phyloP scores from a whole-genome alignment of 2,797 vertebrate genomes.

The Semaprochilodus insignis region DNA sequence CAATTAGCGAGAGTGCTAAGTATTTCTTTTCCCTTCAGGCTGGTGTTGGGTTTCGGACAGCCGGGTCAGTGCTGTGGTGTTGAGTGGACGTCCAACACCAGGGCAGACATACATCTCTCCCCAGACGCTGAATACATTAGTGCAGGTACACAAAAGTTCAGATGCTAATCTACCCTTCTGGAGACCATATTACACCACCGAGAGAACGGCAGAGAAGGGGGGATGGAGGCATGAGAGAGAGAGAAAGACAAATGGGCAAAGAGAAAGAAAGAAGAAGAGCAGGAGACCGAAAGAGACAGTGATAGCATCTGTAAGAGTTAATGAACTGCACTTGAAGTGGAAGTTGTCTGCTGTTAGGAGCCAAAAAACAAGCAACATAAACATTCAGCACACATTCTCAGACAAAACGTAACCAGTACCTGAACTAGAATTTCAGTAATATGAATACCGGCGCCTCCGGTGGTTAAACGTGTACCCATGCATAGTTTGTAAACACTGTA shows the following conservation, averaged over 20 bases:
- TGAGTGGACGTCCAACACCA: slow-evolving; percentile 10
- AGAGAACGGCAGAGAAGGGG: slow-evolving; percentile 10
- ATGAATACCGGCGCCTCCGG: no score
- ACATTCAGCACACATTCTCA: no score
- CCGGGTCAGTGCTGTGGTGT: neutral
- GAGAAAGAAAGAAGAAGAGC: neutral
- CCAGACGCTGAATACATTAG: slow-evolving; percentile 18
- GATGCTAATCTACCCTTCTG: slow-evolving; percentile 20
- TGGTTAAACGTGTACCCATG: no score
- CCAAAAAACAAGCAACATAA: no score
- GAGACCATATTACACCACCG: slow-evolving; percentile 8
- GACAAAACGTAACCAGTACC: no score
- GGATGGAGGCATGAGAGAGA: neutral
- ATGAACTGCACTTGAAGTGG: no score
- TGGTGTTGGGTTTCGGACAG: slow-evolving; percentile 22
- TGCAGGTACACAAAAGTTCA: slow-evolving; percentile 1
- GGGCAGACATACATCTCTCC: slow-evolving; percentile 2
- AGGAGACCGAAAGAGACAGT: neutral
- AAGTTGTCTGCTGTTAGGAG: no score
- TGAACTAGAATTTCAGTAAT: no score
- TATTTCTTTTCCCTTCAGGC: slow-evolving; percentile 25
- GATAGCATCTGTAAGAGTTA: no score
- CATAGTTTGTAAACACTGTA: no score
- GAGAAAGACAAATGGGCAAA: neutral
- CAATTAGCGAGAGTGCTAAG: slow-evolving; percentile 38